Evolutionary conservation across 2,888 invertebrate genomes (phyloP).

Genomic region (Ichneumon xanthorius): DNA sequence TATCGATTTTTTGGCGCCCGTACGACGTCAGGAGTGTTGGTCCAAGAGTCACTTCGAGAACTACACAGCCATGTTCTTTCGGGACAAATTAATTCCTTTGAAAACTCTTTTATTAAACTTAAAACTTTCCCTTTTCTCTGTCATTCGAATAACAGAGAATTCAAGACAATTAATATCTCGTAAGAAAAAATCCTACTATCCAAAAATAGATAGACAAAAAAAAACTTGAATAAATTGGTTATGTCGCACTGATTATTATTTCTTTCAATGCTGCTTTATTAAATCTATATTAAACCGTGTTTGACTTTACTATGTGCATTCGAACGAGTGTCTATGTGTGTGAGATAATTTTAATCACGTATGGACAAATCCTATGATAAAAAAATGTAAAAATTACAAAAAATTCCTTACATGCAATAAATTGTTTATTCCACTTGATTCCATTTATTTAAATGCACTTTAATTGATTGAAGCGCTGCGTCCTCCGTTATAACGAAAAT

Average conservation of each 20-base stretch:
- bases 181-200: background rate
- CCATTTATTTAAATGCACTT: too few relatives aligned
- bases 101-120: background rate
- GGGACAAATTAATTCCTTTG: background rate
- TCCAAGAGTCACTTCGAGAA: background rate
- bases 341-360: background rate
- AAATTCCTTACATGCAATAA: too few relatives aligned
- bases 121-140: background rate
- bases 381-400: too few relatives aligned
- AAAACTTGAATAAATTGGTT: background rate
- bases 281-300: too few relatives aligned
- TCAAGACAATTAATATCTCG: background rate
- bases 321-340: background rate
- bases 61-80: background rate
- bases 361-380: background rate
- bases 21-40: constrained; percentile 3
- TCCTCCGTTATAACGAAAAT: too few relatives aligned
- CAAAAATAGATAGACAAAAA: background rate
- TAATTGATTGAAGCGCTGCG: background rate
- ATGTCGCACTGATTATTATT: too few relatives aligned
- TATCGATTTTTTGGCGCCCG: constrained; percentile 33
- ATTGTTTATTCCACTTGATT: too few relatives aligned
- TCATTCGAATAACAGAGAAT: background rate
- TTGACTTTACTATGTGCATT: background rate
- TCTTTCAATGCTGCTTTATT: too few relatives aligned